Evolutionary conservation across 2,888 invertebrate genomes (phyloP), one percentile per base, ranked within the genome.

Genomic region (Eristalinus sepulchralis): DNA sequence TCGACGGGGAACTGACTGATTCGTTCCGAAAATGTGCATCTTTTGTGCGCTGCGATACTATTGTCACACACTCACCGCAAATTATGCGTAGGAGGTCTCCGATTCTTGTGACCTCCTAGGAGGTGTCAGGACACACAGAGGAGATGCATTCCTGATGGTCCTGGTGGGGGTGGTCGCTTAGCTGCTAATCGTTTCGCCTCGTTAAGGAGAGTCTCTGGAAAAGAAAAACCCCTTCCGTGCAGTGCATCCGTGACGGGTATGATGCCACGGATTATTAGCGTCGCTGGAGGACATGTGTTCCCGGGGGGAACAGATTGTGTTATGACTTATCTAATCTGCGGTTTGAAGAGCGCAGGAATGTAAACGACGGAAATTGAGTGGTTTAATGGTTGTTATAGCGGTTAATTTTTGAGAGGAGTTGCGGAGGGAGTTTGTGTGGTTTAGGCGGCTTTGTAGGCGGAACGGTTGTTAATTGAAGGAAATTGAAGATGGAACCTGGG

Each of bases 11-110:
- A 82, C 78, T 17, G 33, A 72, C 47, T 64, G 78, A 82, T 85
- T 82, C 85, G 77, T 82, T 82, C 68, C 85, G 73, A 85, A 85
- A 85, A 85, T 78, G 85, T 86, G 27, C 70, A 27, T 68, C 68
- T 33, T 31, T 81, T 81, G 63, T 76, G 22, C 2, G 1, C 13
- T n/a, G 68, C 64, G 64, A 47, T 36, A 5, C 57, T 27, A 76
- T 84, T 83, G 70, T 78, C 72, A 72, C 33, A 53, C 13, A 67
- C 83, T 75, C n/a, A 86, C 86, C 86, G 86, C 86, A 82, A 86
- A 86, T 86, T 86, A 83, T 83, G 33, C 27, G 27, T 71, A 79
- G 86, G 83, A 78, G 86, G 83, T 78, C 82, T 68, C 64, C 27
- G 53, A 20, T 27, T 5, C 66, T 39, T 11, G 17, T 31, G 80